These are phyloP conservation scores for Dissostichus mawsoni DNA, from an alignment of 2,113 vertebrate species.

Conservation along the genomic window DNA sequence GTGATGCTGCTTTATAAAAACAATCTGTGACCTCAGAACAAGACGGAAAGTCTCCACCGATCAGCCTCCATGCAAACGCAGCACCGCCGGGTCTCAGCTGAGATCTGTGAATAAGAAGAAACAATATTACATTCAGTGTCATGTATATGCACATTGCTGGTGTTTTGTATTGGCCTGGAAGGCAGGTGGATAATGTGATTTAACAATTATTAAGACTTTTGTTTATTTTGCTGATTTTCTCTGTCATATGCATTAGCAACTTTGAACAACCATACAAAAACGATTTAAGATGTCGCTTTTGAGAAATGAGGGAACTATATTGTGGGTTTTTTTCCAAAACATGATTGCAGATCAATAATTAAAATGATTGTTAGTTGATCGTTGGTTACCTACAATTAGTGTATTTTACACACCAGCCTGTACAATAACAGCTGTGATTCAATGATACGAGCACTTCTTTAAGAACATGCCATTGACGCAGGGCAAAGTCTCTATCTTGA, in stretches of 20 bases:
- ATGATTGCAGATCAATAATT: not conserved
- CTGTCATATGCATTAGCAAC: not conserved
- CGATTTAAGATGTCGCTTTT: not conserved
- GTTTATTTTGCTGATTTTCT: not conserved
- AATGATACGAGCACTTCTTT: not conserved
- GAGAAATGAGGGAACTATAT: not conserved
- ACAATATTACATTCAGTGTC: constrained; percentile 20
- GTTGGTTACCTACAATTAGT: not conserved
- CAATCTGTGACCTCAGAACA: constrained; percentile 59
- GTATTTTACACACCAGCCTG: not conserved
- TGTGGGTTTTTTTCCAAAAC: not conserved
- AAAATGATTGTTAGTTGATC: not conserved
- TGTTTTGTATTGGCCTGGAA: not conserved
- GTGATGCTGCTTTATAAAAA: constrained; percentile 47
- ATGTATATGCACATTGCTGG: not conserved
- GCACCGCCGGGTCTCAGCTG: constrained; percentile 28
- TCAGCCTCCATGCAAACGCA: constrained; percentile 57
- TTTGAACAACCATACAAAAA: not conserved
- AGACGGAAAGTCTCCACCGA: constrained; percentile 44
- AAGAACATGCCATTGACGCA: not conserved
- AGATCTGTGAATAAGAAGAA: constrained; percentile 55
- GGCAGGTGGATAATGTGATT: not conserved
- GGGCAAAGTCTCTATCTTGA: not conserved
- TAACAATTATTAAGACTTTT: not conserved
- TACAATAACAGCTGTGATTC: not conserved